Base-by-base conservation (phyloP, 2,888 invertebrate species). In the Eupsilia transversa region DNA sequence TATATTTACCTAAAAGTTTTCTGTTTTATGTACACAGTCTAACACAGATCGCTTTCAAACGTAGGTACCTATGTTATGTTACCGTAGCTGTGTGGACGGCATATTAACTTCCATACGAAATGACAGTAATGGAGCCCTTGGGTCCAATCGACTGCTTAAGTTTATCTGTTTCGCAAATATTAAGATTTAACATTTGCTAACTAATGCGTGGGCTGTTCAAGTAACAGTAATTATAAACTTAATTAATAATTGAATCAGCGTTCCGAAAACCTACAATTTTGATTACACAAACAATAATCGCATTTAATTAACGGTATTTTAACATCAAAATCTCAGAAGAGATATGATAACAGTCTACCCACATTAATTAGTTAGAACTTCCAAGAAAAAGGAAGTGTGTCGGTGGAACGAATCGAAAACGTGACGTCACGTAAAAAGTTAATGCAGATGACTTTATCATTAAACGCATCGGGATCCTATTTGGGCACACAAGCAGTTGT, bases 381-480 rank as follows among this genome's bases (percentile, higher is more conserved):
- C 30, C 20, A 17, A 46, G 35, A 46, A 70, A 61, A 70, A 38
- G 43, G 23, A 74, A 59, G 33, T 77, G 23, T 41, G 67, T 61
- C 60, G 23, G 30, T 54, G n/a, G 38, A 41, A 46, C 27, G 12
- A 61, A 79, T 61, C 52, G 9, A 46, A 60, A 61, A 70, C 71
- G 60, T 61, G 79, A 38, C 46, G 30, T 54, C 54, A 78, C 60
- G 54, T 70, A 60, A 46, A 46, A 78, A 54, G 35, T 61, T 43
- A 75, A 60, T 38, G 17, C 3, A 49, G 59, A 66, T 60, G 14
- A 30, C 52, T 46, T 77, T 77, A 78, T 75, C 70, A 54, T 54
- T 38, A 52, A 46, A 46, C 60, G 46, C 52, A 38, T 70, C 27
- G 27, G 20, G 7, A 59, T 64, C 38, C 38, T 12, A 57, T 65